These are phyloP conservation scores for Xestia xanthographa DNA, from an alignment of 2,888 invertebrate genomes.

Conservation along the genomic window DNA sequence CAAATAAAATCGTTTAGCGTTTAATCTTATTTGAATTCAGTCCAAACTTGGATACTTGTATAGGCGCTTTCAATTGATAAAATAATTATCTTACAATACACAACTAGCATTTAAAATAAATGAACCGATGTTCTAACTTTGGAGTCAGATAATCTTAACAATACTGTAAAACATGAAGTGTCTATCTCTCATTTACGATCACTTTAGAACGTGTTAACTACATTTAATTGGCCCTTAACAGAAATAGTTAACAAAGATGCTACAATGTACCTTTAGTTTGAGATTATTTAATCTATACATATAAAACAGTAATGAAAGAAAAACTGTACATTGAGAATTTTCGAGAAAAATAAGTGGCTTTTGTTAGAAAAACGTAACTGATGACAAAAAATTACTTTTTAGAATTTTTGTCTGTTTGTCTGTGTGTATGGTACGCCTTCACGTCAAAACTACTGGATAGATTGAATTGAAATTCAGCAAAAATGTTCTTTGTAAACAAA, in stretches of 20 bases:
- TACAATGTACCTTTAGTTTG: neutral
- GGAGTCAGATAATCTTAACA: slow-evolving; percentile 22
- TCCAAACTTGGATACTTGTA: neutral
- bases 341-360: no score
- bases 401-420: no score
- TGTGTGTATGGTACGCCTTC: no score
- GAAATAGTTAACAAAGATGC: slow-evolving; percentile 14
- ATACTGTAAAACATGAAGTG: slow-evolving; percentile 20
- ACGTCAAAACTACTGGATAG: no score
- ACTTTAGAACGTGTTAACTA: slow-evolving; percentile 31
- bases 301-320: no score
- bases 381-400: no score
- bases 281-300: neutral
- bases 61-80: neutral
- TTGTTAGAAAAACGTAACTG: no score
- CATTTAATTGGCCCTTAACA: slow-evolving; percentile 42
- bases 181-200: slow-evolving; percentile 34
- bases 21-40: slow-evolving; percentile 14
- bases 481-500: no score
- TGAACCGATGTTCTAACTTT: slow-evolving; percentile 15
- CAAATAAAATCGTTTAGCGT: slow-evolving; percentile 34
- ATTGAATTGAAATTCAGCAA: no score
- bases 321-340: no score
- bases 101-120: slow-evolving; percentile 8
- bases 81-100: slow-evolving; percentile 9